Conservation (phyloP, 2,113 vertebrate genomes). For the Garra rufa region DNA sequence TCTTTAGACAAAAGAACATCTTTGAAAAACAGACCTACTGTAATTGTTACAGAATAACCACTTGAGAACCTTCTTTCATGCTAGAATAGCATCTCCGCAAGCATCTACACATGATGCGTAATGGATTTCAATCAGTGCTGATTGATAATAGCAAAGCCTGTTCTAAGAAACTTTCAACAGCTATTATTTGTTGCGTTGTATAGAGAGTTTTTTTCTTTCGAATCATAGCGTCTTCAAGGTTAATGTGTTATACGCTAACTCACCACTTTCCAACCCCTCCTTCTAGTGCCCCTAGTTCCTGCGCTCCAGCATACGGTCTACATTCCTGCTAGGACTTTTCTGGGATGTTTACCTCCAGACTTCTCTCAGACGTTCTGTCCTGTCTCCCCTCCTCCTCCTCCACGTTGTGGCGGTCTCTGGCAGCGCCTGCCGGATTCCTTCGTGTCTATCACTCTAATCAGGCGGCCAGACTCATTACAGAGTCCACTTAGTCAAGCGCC, state of each 20-base stretch:
- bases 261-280: conserved; percentile 18
- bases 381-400: conserved; percentile 59
- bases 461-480: conserved; percentile 74
- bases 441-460: conserved; percentile 79
- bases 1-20: not conserved
- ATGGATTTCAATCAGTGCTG: not conserved
- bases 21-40: not conserved
- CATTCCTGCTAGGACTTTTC: conserved; percentile 76
- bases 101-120: not conserved
- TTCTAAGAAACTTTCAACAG: not conserved
- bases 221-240: no score
- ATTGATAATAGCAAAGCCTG: not conserved
- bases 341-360: conserved; percentile 78
- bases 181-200: conserved; percentile 8
- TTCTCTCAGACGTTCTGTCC: conserved; percentile 68
- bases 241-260: conserved; percentile 39
- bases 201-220: no score
- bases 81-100: not conserved
- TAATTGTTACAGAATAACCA: not conserved
- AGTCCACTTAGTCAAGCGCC: conserved; percentile 66
- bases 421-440: conserved; percentile 74
- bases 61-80: not conserved
- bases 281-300: conserved; percentile 8
- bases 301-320: conserved; percentile 49
- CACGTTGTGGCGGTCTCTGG: conserved; percentile 73